Percentiles rank a stretch among this genome's conserved stretches.
These are phyloP conservation scores for Fulica atra DNA, from an alignment of 2,113 vertebrate genomes.

Conservation along the genomic window DNA sequence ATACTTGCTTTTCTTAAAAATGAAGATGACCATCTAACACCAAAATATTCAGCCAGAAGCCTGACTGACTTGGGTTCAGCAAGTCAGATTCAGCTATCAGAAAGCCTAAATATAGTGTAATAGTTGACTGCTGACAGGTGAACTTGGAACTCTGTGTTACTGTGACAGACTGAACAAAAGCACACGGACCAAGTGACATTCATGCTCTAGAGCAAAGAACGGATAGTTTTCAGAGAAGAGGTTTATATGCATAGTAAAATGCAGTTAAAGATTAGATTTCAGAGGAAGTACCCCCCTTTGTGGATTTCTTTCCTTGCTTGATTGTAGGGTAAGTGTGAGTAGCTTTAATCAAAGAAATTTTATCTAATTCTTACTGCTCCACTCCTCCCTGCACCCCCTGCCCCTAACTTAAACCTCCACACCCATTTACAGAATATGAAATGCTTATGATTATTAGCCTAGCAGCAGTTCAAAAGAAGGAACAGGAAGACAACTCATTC, in stretches of 20 bases:
- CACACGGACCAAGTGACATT: neutral
- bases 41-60: neutral
- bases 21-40: neutral
- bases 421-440: neutral
- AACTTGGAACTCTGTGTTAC: neutral
- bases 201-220: neutral
- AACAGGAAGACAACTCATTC: neutral
- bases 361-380: neutral
- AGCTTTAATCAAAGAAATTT: neutral
- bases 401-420: neutral
- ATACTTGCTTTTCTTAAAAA: neutral
- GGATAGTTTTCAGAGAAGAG: neutral
- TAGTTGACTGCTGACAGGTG: neutral
- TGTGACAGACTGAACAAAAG: neutral
- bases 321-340: neutral
- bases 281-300: neutral
- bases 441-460: neutral
- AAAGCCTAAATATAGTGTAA: neutral
- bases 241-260: neutral
- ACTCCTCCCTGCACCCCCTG: neutral
- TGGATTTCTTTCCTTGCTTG: neutral
- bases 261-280: neutral
- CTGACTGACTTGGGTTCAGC: neutral
- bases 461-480: neutral
- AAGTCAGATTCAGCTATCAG: neutral